Evolutionary conservation across 2,888 invertebrate species (phyloP), one percentile per base, ranked within the genome.

Genomic region (Trissolcus brochymenae): DNA sequence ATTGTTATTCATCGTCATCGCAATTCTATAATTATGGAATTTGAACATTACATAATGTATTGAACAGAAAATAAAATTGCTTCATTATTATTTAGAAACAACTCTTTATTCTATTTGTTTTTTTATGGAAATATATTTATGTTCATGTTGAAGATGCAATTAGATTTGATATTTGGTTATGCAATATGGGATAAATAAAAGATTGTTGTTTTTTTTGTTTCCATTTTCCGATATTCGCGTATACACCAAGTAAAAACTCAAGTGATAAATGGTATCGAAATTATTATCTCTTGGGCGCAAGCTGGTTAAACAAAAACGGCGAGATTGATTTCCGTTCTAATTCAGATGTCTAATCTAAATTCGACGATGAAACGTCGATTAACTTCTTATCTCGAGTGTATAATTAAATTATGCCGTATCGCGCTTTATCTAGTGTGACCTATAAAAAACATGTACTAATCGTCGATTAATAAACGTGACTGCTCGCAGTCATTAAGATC

Each of bases 291-390:
- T 46, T 4, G 46, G 6, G 14, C 16, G 46, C 46, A 46, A 16
- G 14, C 16, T 46, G 74, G 70, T 78, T 62, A 61, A 74, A 78
- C 68, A 65, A 74, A 76, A 74, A 70, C 60, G 60, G 73, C 21
- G 61, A 62, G 70, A 78, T 78, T 78, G 70, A 78, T 78, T 73
- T 74, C 70, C 70, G 74, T 66, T 74, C 78, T 72, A 72, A 59
- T 77, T 77, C 72, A 68, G 60, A 72, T 55, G 72, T 68, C 67
- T 72, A 77, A 77, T 77, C 76, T 77, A 64, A 67, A 72, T 77
- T 72, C 67, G 67, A 77, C 72, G 76, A 77, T 72, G 76, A 77
- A 77, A 77, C 72, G 67, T 64, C 72, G 76, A 77, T 77, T 72
- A 77, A 51, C 50, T 67, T 35, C 66, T 76, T 76, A 76, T 76